These are phyloP conservation scores for Leptopterna dolabrata DNA, from an alignment of 2,888 invertebrate species.

Conservation along the genomic window DNA sequence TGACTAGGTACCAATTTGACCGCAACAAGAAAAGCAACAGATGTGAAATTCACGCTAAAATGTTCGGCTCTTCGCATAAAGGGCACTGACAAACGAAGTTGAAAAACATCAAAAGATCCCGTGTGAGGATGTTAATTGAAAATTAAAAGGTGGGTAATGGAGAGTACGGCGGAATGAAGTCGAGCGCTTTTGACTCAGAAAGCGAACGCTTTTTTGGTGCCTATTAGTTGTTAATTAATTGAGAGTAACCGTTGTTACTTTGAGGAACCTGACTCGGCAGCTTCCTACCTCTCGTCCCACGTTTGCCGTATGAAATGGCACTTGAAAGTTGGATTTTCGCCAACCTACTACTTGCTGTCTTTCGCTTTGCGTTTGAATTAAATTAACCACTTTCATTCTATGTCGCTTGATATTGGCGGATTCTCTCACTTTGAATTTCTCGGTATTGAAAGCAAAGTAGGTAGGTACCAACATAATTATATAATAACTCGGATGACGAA, in stretches of 20 bases:
- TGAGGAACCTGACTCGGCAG: not conserved
- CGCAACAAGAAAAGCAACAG: not conserved
- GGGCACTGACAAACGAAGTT: not conserved
- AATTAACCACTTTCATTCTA: too few species aligned
- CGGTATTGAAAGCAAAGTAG: too few species aligned
- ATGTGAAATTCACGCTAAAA: not conserved
- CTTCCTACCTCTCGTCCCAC: not conserved
- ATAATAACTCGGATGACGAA: too few species aligned
- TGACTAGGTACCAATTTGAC: too few species aligned
- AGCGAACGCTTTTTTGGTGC: not conserved
- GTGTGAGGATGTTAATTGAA: slow-evolving; percentile 7
- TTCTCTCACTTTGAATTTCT: too few species aligned
- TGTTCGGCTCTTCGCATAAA: not conserved
- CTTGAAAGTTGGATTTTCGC: not conserved
- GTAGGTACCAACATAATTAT: too few species aligned
- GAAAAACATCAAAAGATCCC: not conserved
- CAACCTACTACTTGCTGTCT: not conserved
- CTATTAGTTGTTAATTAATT: slow-evolving; percentile 7
- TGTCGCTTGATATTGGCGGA: too few species aligned
- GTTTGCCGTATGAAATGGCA: not conserved
- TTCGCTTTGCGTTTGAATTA: too few species aligned
- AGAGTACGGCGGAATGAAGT: not conserved
- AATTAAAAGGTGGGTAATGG: not conserved
- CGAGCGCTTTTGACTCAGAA: not conserved
- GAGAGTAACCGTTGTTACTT: not conserved